A percentile compares a stretch with the other conserved stretches of the same genome.
Conservation (phyloP, 1,140 invertebrate genomes). For the Homalodisca vitripennis region DNA sequence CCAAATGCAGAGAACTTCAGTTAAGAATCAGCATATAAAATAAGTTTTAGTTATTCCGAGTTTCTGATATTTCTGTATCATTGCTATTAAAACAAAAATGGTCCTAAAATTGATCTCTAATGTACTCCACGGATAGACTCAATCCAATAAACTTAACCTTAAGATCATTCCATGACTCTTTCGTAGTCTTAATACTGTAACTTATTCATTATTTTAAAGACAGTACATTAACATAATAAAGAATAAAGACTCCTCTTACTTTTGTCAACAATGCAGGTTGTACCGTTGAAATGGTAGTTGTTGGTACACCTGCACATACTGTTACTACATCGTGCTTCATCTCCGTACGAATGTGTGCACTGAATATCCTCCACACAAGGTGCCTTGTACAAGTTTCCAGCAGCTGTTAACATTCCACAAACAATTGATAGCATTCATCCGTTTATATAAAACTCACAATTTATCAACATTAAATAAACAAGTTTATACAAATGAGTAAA, state of each 20-base stretch:
- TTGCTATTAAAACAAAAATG: not conserved
- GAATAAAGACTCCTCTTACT: not conserved
- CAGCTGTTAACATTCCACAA: not conserved
- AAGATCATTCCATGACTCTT: not conserved
- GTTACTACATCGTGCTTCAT: conserved; percentile 10
- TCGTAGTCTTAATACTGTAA: not conserved
- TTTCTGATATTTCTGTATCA: too few species aligned
- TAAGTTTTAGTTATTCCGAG: too few species aligned
- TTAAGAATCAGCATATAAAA: too few species aligned
- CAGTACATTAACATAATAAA: not conserved
- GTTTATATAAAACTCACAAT: too few species aligned
- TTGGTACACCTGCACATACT: not conserved
- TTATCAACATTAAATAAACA: too few species aligned
- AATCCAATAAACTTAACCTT: not conserved
- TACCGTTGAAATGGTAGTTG: conserved; percentile 9
- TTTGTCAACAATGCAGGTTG: not conserved
- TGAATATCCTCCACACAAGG: conserved; percentile 12
- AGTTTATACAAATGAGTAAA: too few species aligned
- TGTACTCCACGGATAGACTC: not conserved
- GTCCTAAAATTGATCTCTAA: not conserved
- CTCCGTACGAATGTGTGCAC: conserved; percentile 2
- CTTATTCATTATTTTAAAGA: not conserved
- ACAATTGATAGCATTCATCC: not conserved
- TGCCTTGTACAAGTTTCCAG: not conserved
- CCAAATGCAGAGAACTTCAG: too few species aligned